phyloP scores from a whole-genome alignment of 2,888 invertebrate genomes.

The Netelia fuscicornis region DNA sequence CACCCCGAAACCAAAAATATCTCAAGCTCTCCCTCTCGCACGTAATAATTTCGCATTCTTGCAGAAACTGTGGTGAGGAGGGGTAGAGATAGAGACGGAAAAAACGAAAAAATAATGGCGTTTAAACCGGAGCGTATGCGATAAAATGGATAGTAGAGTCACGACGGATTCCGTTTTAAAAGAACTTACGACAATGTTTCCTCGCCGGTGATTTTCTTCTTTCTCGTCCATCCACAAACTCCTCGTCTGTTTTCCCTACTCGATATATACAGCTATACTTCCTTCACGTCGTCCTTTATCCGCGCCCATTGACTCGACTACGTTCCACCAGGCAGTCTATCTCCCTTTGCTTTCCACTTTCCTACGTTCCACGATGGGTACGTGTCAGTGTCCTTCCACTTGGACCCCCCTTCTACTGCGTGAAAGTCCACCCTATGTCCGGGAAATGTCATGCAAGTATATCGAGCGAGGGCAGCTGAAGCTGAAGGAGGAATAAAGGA shows the following conservation, averaged over 20 bases:
- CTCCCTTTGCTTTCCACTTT: constrained; percentile 37
- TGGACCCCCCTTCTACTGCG: constrained; percentile 26
- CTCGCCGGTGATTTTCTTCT: constrained; percentile 39
- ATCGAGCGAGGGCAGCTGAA: constrained; percentile 51
- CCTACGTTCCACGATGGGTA: constrained; percentile 5
- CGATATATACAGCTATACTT: not conserved
- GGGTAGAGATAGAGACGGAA: not conserved
- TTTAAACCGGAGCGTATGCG: constrained; percentile 32
- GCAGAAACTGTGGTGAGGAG: not conserved
- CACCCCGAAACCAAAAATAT: constrained; percentile 6
- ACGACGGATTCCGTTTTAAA: constrained; percentile 32
- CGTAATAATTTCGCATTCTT: constrained; percentile 57
- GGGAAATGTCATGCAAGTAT: constrained; percentile 64
- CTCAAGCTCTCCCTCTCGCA: constrained; percentile 32
- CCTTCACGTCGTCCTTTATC: too few relatives aligned
- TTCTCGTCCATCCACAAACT: not conserved
- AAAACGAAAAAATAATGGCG: constrained; percentile 5
- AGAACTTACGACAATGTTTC: constrained; percentile 58
- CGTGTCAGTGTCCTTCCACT: constrained; percentile 39
- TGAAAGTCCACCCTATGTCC: constrained; percentile 48
- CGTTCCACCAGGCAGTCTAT: too few relatives aligned
- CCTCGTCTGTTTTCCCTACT: constrained; percentile 5
- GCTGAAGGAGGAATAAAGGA: constrained; percentile 13
- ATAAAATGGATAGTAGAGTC: constrained; percentile 40
- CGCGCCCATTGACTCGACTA: too few relatives aligned